Base-by-base conservation (phyloP, 2,113 vertebrate species). In the Carassius gibelio region DNA sequence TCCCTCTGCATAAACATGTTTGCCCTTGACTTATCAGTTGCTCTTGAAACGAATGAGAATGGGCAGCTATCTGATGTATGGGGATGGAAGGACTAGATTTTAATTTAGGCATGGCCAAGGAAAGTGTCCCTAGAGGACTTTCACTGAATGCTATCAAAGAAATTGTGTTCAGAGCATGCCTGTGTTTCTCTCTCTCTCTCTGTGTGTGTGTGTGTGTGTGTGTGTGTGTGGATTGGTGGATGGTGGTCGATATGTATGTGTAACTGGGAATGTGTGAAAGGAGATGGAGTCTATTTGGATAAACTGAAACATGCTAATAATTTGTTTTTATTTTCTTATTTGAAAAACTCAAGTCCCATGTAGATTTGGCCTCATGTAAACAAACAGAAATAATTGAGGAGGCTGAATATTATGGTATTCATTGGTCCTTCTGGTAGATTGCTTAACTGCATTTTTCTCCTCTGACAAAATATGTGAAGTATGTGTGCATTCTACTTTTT, bases 21-120 rank as follows among this genome's bases (percentile, higher is more conserved):
- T 90, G 89, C 87, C 92, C 90, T 94, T 92, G 91, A 93, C 90
- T 91, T 87, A 64, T 87, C 84, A 52, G 82, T 88, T 89, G 88
- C 83, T 85, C 85, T 84, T 86, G 77, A 86, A 84, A 9, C 84
- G 90, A 93, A 92, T 90, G 83, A 90, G 85, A 92, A 91, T 81
- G 61, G 69, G 77, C 15, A 68, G 42, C 84, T 88, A 83, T 90
- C 90, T 84, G 81, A 88, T 92, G 91, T 76, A 55, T 50, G 17
- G 59, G 50, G 52, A 75, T 69, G 36, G 81, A 68, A 59, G 62
- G 59, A 77, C 36, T 75, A 26, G 83, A 79, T 78, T 82, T 82
- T 66, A 50, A 71, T 82, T 75, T 81, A 34, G 42, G 66, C 78
- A 52, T 34, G 71, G 61, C 57, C 78, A 86, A 34, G 76, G 68